Evolutionary conservation across 2,113 vertebrate species (phyloP).

Genomic region (Phalacrocorax brasilianus): DNA sequence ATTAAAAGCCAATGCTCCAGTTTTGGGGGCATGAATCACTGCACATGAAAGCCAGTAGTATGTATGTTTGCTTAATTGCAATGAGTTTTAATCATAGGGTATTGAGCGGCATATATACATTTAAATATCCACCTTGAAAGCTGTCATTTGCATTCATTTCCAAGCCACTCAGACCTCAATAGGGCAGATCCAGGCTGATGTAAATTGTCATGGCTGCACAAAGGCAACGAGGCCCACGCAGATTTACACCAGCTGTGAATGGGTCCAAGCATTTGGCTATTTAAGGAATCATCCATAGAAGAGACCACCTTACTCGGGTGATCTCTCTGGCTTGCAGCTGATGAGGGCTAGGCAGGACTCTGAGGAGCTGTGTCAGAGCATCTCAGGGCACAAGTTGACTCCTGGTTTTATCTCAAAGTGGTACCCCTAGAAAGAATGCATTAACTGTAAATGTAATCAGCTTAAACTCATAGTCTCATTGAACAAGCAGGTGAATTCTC

Average conservation of each 20-base stretch:
- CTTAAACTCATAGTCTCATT: fast-evolving
- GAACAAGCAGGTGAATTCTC: neutral
- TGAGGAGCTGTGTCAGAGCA: neutral
- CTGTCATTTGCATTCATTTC: neutral
- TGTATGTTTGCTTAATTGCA: neutral
- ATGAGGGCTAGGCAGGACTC: neutral
- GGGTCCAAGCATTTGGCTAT: neutral
- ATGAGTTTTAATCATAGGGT: neutral
- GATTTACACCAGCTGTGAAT: neutral
- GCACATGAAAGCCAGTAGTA: neutral
- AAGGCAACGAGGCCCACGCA: neutral
- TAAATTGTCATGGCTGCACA: neutral
- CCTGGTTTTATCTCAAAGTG: neutral
- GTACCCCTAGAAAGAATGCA: neutral
- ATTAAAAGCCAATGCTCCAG: fast-evolving
- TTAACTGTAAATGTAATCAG: neutral
- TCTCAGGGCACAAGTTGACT: neutral
- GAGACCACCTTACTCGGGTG: neutral
- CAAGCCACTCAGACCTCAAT: neutral
- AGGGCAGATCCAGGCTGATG: neutral
- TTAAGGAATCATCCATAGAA: neutral
- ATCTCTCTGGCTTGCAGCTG: neutral
- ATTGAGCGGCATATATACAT: neutral
- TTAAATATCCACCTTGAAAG: neutral
- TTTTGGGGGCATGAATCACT: neutral